Base-by-base conservation (phyloP, 1,140 invertebrate genomes). In the Drosophila parabipectinata region DNA sequence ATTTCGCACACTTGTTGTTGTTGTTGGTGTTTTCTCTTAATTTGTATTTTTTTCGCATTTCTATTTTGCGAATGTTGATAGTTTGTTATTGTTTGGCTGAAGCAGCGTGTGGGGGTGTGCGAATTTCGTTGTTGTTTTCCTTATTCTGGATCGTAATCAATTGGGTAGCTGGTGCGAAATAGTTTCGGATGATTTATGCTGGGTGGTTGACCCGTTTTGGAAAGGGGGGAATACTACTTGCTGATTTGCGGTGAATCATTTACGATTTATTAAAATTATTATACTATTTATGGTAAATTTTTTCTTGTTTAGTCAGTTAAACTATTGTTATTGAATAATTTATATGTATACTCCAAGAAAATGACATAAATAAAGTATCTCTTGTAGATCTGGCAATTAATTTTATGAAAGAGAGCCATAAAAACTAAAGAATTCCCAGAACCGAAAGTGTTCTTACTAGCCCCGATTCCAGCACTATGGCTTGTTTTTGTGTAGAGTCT, bases 11-110 rank as follows among this genome's bases (percentile, higher is more conserved):
- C 60, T 73, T 80, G 72, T 68, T 68, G 63, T 64, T 56, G 14
- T 61, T 64, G 47, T 60, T 56, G 14, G 18, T 18, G 21, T 21
- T 39, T 64, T 34, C 28, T 67, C 45, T 44, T 55, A 61, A 56
- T 53, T 67, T 62, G 53, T 71, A 15, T 63, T 63, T 47, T 82
- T 85, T 84, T 85, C 75, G 81, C 75, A 74, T 78, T 74, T 79
- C 61, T 67, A 72, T 74, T 82, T 87, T 39, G 82, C 83, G 51
- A 87, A 87, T 75, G 48, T 71, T 75, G 58, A 78, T 81, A 66
- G 75, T 75, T 81, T 78, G 66, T 54, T 73, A 56, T 66, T 67
- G 56, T 60, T 67, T 64, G 18, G 41, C 58, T 59, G n/a, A n/a
- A 50, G 32, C 21, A 6, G n/a, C 61, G 45, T 12, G 64, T 55